phyloP scores from a whole-genome alignment of 2,888 invertebrate genomes.

The Brachynemurus nebulosus region DNA sequence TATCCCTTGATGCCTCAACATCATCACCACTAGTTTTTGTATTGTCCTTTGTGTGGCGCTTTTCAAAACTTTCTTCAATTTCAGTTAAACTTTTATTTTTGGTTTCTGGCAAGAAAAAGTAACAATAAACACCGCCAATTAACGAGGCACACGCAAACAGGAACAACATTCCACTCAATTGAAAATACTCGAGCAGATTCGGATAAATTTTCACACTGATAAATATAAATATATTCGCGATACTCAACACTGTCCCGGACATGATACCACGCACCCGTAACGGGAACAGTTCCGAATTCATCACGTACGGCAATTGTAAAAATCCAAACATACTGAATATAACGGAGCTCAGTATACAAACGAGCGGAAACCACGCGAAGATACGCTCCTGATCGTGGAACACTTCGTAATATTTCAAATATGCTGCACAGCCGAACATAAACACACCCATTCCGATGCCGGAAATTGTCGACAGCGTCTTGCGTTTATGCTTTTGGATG shows the following conservation, averaged over 20 bases:
- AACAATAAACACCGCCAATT: constrained; percentile 44
- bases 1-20: no score
- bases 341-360: constrained; percentile 52
- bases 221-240: constrained; percentile 56
- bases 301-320: constrained; percentile 58
- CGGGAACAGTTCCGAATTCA: constrained; percentile 60
- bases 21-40: constrained; percentile 19
- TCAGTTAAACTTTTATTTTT: constrained; percentile 51
- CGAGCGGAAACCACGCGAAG: constrained; percentile 33
- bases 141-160: constrained; percentile 46
- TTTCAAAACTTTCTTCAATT: constrained; percentile 48
- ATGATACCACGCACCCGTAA: constrained; percentile 52
- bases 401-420: constrained; percentile 28
- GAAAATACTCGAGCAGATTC: constrained; percentile 38
- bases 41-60: no score
- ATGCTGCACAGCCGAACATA: constrained; percentile 33
- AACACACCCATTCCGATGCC: constrained; percentile 49
- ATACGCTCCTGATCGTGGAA: constrained; percentile 21
- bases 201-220: constrained; percentile 57
- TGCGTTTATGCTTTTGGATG: constrained; percentile 48
- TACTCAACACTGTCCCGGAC: constrained; percentile 54
- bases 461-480: constrained; percentile 46
- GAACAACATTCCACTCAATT: constrained; percentile 49
- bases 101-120: constrained; percentile 51
- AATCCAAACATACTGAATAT: constrained; percentile 62